phyloP scores from a whole-genome alignment of 2,113 vertebrate species.

The Dipodomys merriami region DNA sequence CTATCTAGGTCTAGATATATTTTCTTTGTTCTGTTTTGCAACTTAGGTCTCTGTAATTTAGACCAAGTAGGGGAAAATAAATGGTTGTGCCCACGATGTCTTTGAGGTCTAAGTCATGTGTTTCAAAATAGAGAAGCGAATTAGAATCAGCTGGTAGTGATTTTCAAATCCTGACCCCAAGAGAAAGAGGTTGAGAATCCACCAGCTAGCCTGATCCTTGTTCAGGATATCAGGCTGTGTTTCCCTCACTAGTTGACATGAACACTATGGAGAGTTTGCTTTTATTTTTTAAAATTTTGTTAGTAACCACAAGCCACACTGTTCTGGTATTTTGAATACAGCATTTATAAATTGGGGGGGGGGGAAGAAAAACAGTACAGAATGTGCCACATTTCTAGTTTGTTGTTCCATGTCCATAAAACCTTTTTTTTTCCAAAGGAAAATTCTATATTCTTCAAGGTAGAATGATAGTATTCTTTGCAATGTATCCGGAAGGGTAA shows the following conservation, averaged over 20 bases:
- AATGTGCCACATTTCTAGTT: slow-evolving; percentile 70
- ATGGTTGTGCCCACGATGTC: background rate
- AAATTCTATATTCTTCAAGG: slow-evolving; percentile 50
- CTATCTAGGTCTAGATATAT: no score
- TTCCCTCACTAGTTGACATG: slow-evolving; percentile 64
- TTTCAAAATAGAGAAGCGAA: slow-evolving; percentile 82
- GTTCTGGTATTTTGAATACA: slow-evolving; percentile 69
- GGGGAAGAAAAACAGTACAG: slow-evolving; percentile 64
- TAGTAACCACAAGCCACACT: slow-evolving; percentile 62
- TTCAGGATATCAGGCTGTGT: slow-evolving; percentile 78
- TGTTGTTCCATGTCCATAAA: slow-evolving; percentile 43
- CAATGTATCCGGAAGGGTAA: background rate
- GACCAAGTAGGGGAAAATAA: slow-evolving; percentile 54
- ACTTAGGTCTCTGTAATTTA: slow-evolving; percentile 37
- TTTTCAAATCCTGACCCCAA: slow-evolving; percentile 82
- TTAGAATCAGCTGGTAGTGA: slow-evolving; percentile 89
- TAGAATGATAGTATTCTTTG: background rate
- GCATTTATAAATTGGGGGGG: slow-evolving; percentile 61
- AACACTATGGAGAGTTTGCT: slow-evolving; percentile 27
- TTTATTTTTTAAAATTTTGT: slow-evolving; percentile 76
- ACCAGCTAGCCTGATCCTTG: slow-evolving; percentile 82
- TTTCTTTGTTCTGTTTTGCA: slow-evolving; percentile 33
- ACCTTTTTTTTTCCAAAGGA: slow-evolving; percentile 28
- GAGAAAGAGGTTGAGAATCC: slow-evolving; percentile 83
- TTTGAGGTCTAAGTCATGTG: slow-evolving; percentile 56